These are phyloP conservation scores for Lutraria lutraria DNA, from an alignment of 2,888 invertebrate species.

Conservation along the genomic window DNA sequence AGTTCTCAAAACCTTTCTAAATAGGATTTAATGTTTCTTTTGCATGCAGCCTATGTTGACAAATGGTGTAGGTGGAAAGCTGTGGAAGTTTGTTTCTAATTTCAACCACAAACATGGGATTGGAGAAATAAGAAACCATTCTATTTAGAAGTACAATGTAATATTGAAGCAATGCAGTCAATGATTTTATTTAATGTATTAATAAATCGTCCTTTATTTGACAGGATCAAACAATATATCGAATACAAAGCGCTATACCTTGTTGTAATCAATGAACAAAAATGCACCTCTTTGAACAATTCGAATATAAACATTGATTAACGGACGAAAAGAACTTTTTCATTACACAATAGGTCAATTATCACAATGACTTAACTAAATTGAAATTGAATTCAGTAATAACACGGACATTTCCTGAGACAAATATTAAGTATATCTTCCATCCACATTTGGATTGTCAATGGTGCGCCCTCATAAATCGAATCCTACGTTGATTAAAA, in stretches of 20 bases:
- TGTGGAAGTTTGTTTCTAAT: background rate
- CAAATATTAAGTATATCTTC: background rate
- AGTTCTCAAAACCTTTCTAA: too few species aligned
- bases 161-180: background rate
- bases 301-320: conserved; percentile 19
- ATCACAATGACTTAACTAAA: background rate
- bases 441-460: background rate
- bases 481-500: background rate
- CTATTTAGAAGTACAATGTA: background rate
- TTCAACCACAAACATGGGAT: background rate
- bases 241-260: background rate
- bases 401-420: background rate
- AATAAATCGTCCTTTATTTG: background rate
- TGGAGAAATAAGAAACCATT: background rate
- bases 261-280: background rate
- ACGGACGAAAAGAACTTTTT: background rate
- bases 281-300: background rate
- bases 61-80: too few species aligned
- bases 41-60: too few species aligned
- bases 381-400: conserved; percentile 10
- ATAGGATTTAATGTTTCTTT: too few species aligned
- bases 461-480: background rate
- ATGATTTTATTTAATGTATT: conserved; percentile 14
- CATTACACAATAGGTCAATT: background rate
- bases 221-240: background rate